Percentiles rank a stretch among this genome's conserved stretches.
Conservation (phyloP, 2,797 vertebrate species). For the Synaphobranchus kaupii region DNA sequence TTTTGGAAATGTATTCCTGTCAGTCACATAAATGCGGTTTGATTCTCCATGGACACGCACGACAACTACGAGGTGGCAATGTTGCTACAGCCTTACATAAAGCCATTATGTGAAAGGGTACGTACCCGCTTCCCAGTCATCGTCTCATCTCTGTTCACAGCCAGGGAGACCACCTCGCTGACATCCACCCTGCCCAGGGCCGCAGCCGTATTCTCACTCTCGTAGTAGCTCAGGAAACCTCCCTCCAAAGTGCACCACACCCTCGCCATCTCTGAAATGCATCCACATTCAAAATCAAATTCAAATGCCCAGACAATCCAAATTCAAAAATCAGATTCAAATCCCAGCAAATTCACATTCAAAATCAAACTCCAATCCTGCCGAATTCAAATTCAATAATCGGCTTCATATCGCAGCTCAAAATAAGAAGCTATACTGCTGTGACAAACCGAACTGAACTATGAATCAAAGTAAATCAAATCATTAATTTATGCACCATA, state of each 20-base stretch:
- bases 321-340: background rate
- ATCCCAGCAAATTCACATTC: background rate
- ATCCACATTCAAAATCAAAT: conserved; percentile 41
- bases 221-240: conserved; percentile 90
- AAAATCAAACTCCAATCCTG: background rate
- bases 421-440: no score
- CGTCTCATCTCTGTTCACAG: conserved; percentile 71
- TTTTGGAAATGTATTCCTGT: no score
- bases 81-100: background rate
- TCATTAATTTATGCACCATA: no score
- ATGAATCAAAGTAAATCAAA: no score
- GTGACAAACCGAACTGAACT: no score
- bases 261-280: conserved; percentile 78
- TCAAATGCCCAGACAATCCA: background rate
- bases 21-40: no score
- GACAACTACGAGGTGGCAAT: background rate
- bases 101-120: background rate
- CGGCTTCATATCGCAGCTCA: no score
- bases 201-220: conserved; percentile 78
- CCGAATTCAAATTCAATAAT: conserved; percentile 46
- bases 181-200: conserved; percentile 84
- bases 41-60: no score
- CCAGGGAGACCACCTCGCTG: conserved; percentile 80
- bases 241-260: conserved; percentile 94
- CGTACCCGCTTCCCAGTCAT: conserved; percentile 76